phyloP scores from a whole-genome alignment of 2,888 invertebrate species.

The Caradrina clavipalpis region DNA sequence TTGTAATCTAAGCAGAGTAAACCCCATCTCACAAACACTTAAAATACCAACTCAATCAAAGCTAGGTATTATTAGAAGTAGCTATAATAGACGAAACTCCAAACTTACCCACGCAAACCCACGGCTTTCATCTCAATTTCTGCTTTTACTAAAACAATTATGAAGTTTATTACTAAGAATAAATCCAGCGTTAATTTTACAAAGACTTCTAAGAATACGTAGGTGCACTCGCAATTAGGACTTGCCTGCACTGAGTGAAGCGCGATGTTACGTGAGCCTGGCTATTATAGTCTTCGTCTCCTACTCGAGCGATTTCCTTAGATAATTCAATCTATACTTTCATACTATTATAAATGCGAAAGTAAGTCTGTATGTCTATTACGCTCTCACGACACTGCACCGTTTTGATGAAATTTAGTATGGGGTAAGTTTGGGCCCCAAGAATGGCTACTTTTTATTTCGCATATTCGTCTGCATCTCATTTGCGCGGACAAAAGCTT shows the following conservation, averaged over 20 bases:
- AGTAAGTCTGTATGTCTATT: too few species aligned
- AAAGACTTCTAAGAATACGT: neutral
- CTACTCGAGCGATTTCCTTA: neutral
- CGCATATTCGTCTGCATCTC: too few species aligned
- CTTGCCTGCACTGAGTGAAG: conserved; percentile 1
- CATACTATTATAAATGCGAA: too few species aligned
- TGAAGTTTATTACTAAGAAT: neutral
- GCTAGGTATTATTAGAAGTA: conserved; percentile 5
- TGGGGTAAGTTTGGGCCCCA: too few species aligned
- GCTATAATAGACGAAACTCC: neutral
- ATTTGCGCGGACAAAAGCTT: too few species aligned
- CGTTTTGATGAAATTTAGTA: too few species aligned
- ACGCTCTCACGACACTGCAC: too few species aligned
- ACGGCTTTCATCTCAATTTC: neutral
- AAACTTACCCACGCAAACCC: conserved; percentile 2
- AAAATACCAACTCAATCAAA: neutral
- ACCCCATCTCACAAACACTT: too few species aligned
- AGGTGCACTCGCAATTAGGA: conserved; percentile 11
- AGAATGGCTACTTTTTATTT: too few species aligned
- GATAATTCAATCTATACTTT: too few species aligned
- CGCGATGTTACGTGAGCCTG: conserved; percentile 1
- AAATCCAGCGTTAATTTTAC: conserved; percentile 5
- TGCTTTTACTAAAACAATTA: neutral
- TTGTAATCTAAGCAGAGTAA: too few species aligned
- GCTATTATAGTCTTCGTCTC: neutral